A percentile compares a stretch with the other conserved stretches of the same genome.
phyloP scores from a whole-genome alignment of 2,113 vertebrate species.

The Percopsis transmontana region DNA sequence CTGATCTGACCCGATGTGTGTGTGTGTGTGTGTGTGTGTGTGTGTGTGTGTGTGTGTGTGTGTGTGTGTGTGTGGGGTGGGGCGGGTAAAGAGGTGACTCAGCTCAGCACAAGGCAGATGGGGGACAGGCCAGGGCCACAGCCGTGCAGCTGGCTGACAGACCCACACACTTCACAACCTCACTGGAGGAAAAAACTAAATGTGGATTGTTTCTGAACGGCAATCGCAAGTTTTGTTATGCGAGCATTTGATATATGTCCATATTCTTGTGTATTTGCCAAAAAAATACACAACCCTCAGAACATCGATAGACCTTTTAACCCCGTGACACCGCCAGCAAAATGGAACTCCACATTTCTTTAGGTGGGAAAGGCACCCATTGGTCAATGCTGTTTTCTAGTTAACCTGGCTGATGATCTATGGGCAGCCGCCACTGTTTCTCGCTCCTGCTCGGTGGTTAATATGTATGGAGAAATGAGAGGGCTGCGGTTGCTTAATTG shows the following conservation, averaged over 20 bases:
- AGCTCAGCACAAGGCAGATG: slow-evolving; percentile 40
- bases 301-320: slow-evolving; percentile 61
- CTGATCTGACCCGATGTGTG: neutral
- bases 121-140: slow-evolving; percentile 54
- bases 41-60: neutral
- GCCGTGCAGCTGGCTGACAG: slow-evolving; percentile 55
- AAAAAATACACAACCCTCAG: slow-evolving; percentile 21
- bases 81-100: slow-evolving; percentile 62
- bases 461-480: slow-evolving; percentile 48
- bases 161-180: slow-evolving; percentile 18
- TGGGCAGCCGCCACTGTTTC: slow-evolving; percentile 7
- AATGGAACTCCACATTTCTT: slow-evolving; percentile 48
- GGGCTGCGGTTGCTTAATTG: slow-evolving; percentile 45
- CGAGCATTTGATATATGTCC: slow-evolving; percentile 33
- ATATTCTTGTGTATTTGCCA: slow-evolving; percentile 45
- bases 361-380: slow-evolving; percentile 14
- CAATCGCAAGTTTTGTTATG: slow-evolving; percentile 8
- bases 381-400: slow-evolving; percentile 44
- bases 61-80: slow-evolving; percentile 17
- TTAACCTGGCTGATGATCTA: slow-evolving; percentile 48
- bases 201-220: slow-evolving; percentile 14
- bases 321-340: slow-evolving; percentile 32
- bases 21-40: neutral
- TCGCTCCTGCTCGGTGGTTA: slow-evolving; percentile 28
- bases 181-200: neutral